phyloP scores from a whole-genome alignment of 1,140 invertebrate species.

The Oedothorax gibbosus region DNA sequence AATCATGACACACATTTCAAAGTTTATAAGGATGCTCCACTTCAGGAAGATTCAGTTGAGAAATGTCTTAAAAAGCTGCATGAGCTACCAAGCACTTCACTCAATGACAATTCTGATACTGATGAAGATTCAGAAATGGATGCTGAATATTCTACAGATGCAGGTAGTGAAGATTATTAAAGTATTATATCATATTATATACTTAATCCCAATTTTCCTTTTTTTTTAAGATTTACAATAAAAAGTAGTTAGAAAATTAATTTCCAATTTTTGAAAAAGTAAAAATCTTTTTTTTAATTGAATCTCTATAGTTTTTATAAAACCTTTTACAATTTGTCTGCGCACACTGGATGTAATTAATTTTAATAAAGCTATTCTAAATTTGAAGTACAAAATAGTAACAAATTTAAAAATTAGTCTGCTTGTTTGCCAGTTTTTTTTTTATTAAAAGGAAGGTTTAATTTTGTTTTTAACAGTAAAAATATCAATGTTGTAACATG shows the following conservation, averaged over 20 bases:
- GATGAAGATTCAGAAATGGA: slow-evolving; percentile 71
- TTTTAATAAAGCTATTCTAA: too few relatives aligned
- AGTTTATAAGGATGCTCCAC: background rate
- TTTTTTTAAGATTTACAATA: slow-evolving; percentile 2
- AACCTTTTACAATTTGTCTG: too few relatives aligned
- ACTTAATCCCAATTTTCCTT: background rate
- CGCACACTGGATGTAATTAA: too few relatives aligned
- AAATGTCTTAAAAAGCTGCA: slow-evolving; percentile 64
- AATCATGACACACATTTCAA: background rate
- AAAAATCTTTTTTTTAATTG: too few relatives aligned
- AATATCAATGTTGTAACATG: too few relatives aligned
- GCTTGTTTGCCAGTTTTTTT: too few relatives aligned
- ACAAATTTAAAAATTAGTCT: too few relatives aligned
- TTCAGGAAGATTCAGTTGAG: slow-evolving; percentile 17
- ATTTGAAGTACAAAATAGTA: too few relatives aligned
- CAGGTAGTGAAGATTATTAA: slow-evolving; percentile 44
- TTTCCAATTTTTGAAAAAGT: too few relatives aligned
- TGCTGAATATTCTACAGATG: slow-evolving; percentile 61
- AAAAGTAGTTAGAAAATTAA: background rate
- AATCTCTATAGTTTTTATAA: too few relatives aligned
- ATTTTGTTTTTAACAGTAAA: too few relatives aligned
- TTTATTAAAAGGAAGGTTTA: too few relatives aligned
- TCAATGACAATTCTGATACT: slow-evolving; percentile 83
- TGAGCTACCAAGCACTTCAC: slow-evolving; percentile 70
- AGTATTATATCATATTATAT: slow-evolving; percentile 1